Conservation (phyloP, 1,140 invertebrate species). For the Penaeus japonicus region DNA sequence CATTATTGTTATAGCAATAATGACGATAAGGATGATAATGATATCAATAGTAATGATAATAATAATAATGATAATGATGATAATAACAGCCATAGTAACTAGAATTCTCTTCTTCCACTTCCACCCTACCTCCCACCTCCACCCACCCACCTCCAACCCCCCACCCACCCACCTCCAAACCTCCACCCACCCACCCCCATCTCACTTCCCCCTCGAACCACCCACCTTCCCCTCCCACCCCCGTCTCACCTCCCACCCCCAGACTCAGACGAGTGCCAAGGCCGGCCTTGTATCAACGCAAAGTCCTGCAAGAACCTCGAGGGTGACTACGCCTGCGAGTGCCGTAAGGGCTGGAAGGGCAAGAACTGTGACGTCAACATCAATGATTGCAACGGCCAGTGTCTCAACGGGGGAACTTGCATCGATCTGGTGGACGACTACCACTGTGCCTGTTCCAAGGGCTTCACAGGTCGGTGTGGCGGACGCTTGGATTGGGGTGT, state of each 20-base stretch:
- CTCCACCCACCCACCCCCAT: neutral
- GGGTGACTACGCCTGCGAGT: constrained; percentile 89
- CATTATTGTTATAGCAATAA: too few relatives aligned
- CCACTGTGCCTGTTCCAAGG: constrained; percentile 78
- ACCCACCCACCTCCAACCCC: neutral
- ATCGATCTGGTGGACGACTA: constrained; percentile 66
- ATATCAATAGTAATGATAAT: too few relatives aligned
- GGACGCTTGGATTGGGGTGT: neutral
- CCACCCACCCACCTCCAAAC: neutral
- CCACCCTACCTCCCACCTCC: neutral
- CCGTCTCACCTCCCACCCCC: constrained; percentile 64
- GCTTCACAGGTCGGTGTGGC: constrained; percentile 74
- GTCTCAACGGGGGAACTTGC: constrained; percentile 67
- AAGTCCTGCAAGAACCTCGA: constrained; percentile 79
- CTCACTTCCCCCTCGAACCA: constrained; percentile 60
- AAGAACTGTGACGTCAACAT: constrained; percentile 78
- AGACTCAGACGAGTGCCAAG: constrained; percentile 68
- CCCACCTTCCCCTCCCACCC: constrained; percentile 78
- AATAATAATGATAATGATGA: too few relatives aligned
- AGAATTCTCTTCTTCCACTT: neutral
- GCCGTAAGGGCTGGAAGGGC: constrained; percentile 84
- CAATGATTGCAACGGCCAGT: constrained; percentile 84
- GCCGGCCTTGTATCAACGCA: constrained; percentile 80
- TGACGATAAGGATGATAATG: too few relatives aligned
- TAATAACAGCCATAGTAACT: too few relatives aligned